Base-by-base conservation (phyloP, 2,113 vertebrate species). In the Megaleporinus macrocephalus region DNA sequence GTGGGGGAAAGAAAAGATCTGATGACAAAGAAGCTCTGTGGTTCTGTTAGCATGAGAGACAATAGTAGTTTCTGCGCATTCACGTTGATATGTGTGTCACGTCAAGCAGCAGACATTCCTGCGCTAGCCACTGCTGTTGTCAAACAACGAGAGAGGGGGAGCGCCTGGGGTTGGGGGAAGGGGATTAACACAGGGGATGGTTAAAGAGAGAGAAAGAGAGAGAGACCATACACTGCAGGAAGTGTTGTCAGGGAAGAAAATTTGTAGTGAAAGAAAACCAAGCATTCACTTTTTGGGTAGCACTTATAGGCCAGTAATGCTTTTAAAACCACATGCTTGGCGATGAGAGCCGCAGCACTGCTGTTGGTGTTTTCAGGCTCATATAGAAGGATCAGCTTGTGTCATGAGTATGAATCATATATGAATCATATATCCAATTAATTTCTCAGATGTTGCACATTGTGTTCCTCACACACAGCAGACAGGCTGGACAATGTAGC, bases 91-190 rank as follows among this genome's bases (percentile, higher is more conserved):
- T 91, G 90, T 88, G 88, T 83, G 88, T 91, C 92, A 92, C 89
- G 90, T 91, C 84, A 84, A 76, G 74, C 76, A 47, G 77, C 83
- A 84, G 77, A 87, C 90, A 92, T 93, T 93, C 92, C 90, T 91
- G 83, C 80, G 11, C 82, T 53, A 44, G 73, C 85, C 29, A 49
- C 86, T 72, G 75, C 87, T 91, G 90, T 89, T 90, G 90, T 92
- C 89, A 90, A 88, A 92, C 88, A 88, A 81, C 30, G 73, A 55
- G 77, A 59, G 71, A 61, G 53, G 20, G 83, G 20, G 55, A 36
- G 73, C 66, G 18, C 24, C 15, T 24, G 24, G 70, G 26, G 68
- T 10, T 20, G 41, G 83, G 75, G 83, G 84, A n/a, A 14, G 80
- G 36, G 68, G 33, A 14, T 5, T 15, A 4, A 0, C 1, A n/a